phyloP scores from a whole-genome alignment of 2,888 invertebrate genomes.

The Dinocampus coccinellae region DNA sequence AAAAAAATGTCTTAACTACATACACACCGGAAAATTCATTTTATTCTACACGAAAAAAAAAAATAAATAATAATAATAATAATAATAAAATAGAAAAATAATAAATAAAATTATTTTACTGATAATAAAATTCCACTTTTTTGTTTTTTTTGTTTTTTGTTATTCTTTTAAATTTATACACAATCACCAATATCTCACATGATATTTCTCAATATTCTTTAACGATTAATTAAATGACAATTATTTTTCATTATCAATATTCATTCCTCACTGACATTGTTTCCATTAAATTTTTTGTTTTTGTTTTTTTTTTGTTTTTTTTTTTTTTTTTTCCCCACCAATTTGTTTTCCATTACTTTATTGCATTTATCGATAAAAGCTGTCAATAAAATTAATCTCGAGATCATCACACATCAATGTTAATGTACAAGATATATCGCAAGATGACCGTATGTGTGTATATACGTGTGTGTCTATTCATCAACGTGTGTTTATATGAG shows the following conservation, averaged over 20 bases:
- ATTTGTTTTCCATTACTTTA: no score
- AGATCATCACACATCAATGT: neutral
- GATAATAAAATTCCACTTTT: no score
- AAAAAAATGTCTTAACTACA: neutral
- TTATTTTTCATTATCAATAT: no score
- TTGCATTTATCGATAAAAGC: neutral
- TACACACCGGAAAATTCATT: neutral
- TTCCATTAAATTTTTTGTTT: no score
- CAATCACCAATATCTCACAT: neutral
- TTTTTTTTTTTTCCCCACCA: neutral
- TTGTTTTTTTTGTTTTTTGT: no score
- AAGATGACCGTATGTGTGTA: neutral
- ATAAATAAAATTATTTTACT: no score
- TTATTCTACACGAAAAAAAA: no score
- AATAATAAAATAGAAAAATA: no score
- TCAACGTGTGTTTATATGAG: neutral
- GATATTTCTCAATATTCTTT: neutral
- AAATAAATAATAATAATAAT: no score
- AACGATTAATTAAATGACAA: neutral
- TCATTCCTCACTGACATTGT: no score
- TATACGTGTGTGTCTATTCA: neutral
- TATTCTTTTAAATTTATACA: no score
- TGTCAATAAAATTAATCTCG: neutral
- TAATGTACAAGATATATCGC: neutral
- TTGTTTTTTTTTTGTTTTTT: no score